Conservation (phyloP, 2,888 invertebrate genomes). For the Sycophila texana region DNA sequence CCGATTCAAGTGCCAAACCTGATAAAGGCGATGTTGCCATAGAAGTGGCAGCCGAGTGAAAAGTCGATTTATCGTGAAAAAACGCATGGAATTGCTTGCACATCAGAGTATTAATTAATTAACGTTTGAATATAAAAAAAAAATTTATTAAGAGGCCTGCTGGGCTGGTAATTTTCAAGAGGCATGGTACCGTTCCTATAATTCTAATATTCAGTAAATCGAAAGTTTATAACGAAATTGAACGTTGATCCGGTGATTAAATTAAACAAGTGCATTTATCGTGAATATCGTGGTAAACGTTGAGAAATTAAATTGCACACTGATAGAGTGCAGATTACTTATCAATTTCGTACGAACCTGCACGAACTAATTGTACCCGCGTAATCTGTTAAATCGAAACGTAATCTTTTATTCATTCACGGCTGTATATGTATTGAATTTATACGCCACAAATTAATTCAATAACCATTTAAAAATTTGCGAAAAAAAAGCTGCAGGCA, state of each 20-base stretch:
- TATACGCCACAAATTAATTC: not conserved
- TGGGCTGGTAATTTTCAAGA: not conserved
- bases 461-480: not conserved
- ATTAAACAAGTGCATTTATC: not conserved
- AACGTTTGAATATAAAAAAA: no score
- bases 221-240: not conserved
- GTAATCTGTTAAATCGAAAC: conserved; percentile 4
- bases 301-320: not conserved
- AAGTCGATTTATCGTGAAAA: not conserved
- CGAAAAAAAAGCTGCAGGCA: conserved; percentile 7
- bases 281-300: not conserved
- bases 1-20: conserved; percentile 9
- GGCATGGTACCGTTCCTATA: no score
- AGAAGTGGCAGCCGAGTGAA: not conserved
- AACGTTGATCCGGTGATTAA: not conserved
- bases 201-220: not conserved
- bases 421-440: not conserved
- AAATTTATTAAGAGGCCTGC: not conserved
- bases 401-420: not conserved
- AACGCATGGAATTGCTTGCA: no score
- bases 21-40: not conserved
- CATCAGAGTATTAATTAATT: no score
- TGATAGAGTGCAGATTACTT: conserved; percentile 37
- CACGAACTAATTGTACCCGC: not conserved
- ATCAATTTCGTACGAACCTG: conserved; percentile 7